phyloP scores from a whole-genome alignment of 37 sponge, comb jelly and placozoan species.

The Amphimedon queenslandica region DNA sequence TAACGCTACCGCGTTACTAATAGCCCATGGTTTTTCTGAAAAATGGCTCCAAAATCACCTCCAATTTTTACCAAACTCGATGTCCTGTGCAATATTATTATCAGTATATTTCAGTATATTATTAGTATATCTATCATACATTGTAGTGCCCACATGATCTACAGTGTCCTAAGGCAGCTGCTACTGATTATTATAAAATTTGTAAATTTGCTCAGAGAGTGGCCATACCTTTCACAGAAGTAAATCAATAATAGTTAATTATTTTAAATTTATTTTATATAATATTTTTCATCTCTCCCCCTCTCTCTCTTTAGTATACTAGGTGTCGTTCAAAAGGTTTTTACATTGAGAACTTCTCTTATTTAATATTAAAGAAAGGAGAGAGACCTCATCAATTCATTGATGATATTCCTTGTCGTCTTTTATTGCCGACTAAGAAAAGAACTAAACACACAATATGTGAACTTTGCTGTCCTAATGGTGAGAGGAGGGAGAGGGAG shows the following conservation, averaged over 20 bases:
- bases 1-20: too few relatives aligned
- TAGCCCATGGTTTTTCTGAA: too few relatives aligned
- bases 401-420: background rate
- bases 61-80: too few relatives aligned
- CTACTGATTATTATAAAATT: background rate
- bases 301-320: slow-evolving; percentile 15
- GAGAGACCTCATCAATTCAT: background rate
- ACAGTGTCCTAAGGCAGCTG: slow-evolving; percentile 75
- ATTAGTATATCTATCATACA: too few relatives aligned
- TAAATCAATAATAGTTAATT: too few relatives aligned
- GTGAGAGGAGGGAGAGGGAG: too few relatives aligned
- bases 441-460: slow-evolving; percentile 65
- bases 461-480: slow-evolving; percentile 62
- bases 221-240: slow-evolving; percentile 54
- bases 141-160: slow-evolving; percentile 78
- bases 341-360: slow-evolving; percentile 68
- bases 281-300: background rate
- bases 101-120: too few relatives aligned
- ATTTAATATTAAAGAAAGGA: slow-evolving; percentile 68
- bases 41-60: too few relatives aligned
- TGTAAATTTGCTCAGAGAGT: slow-evolving; percentile 85
- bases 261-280: background rate
- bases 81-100: too few relatives aligned
- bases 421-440: slow-evolving; percentile 56
- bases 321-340: slow-evolving; percentile 28